A percentile compares a stretch with the other conserved stretches of the same genome.
phyloP scores from a whole-genome alignment of 2,888 invertebrate genomes.

The Meloe dianella region DNA sequence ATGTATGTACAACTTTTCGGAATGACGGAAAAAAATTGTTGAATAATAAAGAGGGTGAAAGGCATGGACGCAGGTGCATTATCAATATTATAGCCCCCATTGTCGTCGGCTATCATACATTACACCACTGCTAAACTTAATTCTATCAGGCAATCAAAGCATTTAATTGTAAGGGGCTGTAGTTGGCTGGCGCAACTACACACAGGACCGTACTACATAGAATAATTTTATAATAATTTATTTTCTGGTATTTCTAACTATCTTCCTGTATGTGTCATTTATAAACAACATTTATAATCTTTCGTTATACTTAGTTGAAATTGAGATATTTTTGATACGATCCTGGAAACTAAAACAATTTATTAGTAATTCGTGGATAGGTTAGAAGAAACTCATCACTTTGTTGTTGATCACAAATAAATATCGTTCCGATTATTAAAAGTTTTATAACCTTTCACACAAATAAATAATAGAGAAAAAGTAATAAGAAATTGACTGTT shows the following conservation, averaged over 20 bases:
- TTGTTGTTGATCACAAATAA: not conserved
- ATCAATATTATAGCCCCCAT: not conserved
- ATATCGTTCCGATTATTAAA: not conserved
- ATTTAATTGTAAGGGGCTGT: not conserved
- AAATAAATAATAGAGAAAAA: not conserved
- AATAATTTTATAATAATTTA: not conserved
- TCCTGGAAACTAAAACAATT: no score
- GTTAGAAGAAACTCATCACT: not conserved
- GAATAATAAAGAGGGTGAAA: not conserved
- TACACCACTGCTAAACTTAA: conserved; percentile 9
- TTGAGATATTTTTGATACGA: no score
- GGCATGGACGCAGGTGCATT: not conserved
- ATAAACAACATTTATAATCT: no score
- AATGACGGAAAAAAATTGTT: not conserved
- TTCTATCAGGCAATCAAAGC: conserved; percentile 6
- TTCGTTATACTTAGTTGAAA: no score
- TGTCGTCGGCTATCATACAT: conserved; percentile 5
- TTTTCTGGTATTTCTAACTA: no score
- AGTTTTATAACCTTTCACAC: not conserved
- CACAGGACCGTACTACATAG: not conserved
- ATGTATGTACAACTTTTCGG: not conserved
- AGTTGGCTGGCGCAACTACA: not conserved
- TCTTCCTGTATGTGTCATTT: no score
- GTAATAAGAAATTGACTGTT: not conserved
- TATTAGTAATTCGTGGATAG: not conserved